Evolutionary conservation across 2,888 invertebrate species (phyloP), one percentile per base, ranked within the genome.

Genomic region (Ceramica pisi): DNA sequence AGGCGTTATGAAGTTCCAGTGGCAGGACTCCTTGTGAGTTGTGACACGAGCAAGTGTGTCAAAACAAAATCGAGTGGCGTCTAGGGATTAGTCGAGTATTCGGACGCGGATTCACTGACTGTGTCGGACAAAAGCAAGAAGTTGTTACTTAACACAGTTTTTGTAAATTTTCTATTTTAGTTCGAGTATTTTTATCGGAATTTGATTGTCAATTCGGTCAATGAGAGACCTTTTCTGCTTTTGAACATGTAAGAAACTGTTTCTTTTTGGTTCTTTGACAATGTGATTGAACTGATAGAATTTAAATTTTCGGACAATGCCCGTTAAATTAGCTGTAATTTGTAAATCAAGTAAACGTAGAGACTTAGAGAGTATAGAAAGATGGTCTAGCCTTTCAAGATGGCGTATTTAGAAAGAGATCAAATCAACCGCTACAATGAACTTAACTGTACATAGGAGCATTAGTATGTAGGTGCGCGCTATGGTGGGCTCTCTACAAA

Each of bases 61-160:
- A 95, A 91, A 95, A 95, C 94, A 95, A 93, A 94, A 96, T 96
- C 93, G 96, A 96, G 93, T 94, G 91, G 94, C 89, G 90, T 87
- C 96, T 91, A 88, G 96, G 95, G 95, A 95, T 88, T 90, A 86
- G 81, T 81, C 74, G 80, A 87, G 86, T 86, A 83, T 87, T 86
- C 83, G 82, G 82, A 82, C 77, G 78, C 89, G 87, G 90, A 90
- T 89, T 89, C 90, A 84, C 90, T 90, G 83, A 90, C 90, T 90
- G 90, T 83, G 83, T 83, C 81, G 75, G 71, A 92, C 89, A 90
- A 90, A 85, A 79, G 83, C 64, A 53, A 78, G 72, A 86, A 89
- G 81, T 80, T 75, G 73, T 77, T 83, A 87, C 84, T 83, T 83
- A 77, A 81, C 86, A 78, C 67, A 48, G 81, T 81, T 86, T 85